Evolutionary conservation across 1,140 invertebrate genomes (phyloP), one percentile per base, ranked within the genome.

Genomic region (Zophobas morio): DNA sequence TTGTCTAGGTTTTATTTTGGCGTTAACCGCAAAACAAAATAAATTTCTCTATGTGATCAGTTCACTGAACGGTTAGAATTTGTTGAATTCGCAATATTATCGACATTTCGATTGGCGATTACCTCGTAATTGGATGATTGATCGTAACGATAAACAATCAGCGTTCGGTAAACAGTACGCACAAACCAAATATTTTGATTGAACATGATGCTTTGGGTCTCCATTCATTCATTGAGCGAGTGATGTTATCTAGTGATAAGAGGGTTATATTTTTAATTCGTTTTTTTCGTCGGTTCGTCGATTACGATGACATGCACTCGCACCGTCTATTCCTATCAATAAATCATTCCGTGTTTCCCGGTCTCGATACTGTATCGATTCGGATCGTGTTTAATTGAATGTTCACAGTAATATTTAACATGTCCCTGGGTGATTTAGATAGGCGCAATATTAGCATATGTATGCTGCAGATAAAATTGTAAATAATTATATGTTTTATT

Each of bases 361-460:
- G 57, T 63, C 37, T 63, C 57, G 57, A 63, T 63, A 42, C 20
- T n/a, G 39, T 66, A 66, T 66, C 60, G 60, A 66, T 66, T 66
- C 60, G 39, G 60, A 37, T 66, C 60, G 60, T 66, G 60, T 66
- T 66, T 66, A 66, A 66, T 66, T 66, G 60, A 66, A 66, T 66
- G 60, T 66, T 66, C 60, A 42, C 60, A 39, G 60, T 66, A 66
- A 66, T 66, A 66, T 66, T 66, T 66, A 66, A 66, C 60, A 42
- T 66, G 60, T 66, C 60, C 60, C 60, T 39, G 60, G 60, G 60
- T 66, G 60, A 66, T 66, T 66, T 66, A 66, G 60, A 66, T 66
- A 66, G 60, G 37, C 60, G 60, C 33, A 40, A 66, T 42, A 66
- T 66, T 66, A 66, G 60, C 60, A 66, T 66, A 66, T 66, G 60